A percentile compares a stretch with the other conserved stretches of the same genome.
These are phyloP conservation scores for Prorops nasuta DNA, from an alignment of 1,140 invertebrate genomes.

Conservation along the genomic window DNA sequence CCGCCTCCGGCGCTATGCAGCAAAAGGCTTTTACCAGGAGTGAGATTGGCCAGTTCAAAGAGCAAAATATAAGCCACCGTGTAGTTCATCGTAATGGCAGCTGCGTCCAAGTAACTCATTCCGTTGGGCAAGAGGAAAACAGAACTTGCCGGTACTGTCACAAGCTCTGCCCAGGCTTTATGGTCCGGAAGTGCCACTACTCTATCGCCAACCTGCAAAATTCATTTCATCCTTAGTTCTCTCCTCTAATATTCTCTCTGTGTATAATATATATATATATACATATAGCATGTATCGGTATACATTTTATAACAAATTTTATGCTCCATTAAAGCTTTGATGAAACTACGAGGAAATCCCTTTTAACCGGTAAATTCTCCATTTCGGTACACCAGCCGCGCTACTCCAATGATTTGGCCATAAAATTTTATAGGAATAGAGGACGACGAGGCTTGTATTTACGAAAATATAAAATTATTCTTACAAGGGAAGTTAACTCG, in stretches of 20 bases:
- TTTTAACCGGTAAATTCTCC: too few relatives aligned
- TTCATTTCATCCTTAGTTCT: constrained; percentile 15
- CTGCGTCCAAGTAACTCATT: constrained; percentile 77
- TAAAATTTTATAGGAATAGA: too few relatives aligned
- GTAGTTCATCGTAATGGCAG: constrained; percentile 83
- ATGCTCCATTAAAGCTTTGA: too few relatives aligned
- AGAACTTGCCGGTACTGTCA: constrained; percentile 71
- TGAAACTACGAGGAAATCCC: too few relatives aligned
- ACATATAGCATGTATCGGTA: background rate
- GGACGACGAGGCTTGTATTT: too few relatives aligned
- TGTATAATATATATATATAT: background rate
- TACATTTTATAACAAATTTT: background rate
- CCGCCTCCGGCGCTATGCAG: constrained; percentile 85
- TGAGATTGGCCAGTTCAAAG: constrained; percentile 77
- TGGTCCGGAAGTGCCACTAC: constrained; percentile 83
- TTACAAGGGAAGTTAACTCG: too few relatives aligned
- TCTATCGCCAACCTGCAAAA: constrained; percentile 75
- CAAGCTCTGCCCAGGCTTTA: constrained; percentile 82
- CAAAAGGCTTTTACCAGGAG: constrained; percentile 76
- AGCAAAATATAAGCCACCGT: constrained; percentile 83
- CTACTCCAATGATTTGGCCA: too few relatives aligned
- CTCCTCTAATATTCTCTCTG: background rate
- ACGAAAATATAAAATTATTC: too few relatives aligned
- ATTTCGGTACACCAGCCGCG: too few relatives aligned
- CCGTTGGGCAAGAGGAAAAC: constrained; percentile 77